Evolutionary conservation across 37 sponge, comb jelly and placozoan genomes (phyloP).

Genomic region (Tethya wilhelma): DNA sequence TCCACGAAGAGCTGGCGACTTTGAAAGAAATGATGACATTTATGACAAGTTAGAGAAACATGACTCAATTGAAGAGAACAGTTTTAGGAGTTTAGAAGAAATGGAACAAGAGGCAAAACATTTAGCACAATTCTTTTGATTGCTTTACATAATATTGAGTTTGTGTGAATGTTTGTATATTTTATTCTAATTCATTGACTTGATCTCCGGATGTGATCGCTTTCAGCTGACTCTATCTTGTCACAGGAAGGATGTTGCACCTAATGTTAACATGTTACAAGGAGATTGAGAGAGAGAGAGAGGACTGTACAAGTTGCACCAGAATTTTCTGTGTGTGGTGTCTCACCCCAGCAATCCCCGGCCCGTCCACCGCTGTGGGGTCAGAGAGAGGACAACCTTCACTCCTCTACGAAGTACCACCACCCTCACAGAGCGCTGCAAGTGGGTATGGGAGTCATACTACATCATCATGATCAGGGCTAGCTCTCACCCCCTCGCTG

Average conservation of each 20-base stretch:
- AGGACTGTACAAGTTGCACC: no score
- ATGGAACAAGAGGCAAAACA: slow-evolving; percentile 45
- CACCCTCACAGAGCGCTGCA: slow-evolving; percentile 69
- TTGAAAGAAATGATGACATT: slow-evolving; percentile 72
- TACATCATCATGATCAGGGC: no score
- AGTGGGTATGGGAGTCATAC: neutral
- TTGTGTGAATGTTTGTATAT: neutral
- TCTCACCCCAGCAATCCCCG: slow-evolving; percentile 82
- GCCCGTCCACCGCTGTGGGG: slow-evolving; percentile 80
- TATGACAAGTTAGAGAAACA: slow-evolving; percentile 49
- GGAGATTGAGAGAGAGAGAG: neutral
- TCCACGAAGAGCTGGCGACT: slow-evolving; percentile 79
- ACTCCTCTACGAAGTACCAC: slow-evolving; percentile 48
- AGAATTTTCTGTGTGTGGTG: no score
- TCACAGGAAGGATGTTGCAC: slow-evolving; percentile 9
- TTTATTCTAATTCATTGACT: neutral
- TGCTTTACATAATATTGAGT: neutral
- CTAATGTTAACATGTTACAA: no score
- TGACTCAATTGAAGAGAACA: neutral
- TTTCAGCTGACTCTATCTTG: no score
- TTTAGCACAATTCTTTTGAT: slow-evolving; percentile 1
- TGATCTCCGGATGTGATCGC: neutral
- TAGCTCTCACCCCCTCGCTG: slow-evolving; percentile 73
- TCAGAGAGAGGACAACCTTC: slow-evolving; percentile 36
- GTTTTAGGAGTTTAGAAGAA: slow-evolving; percentile 40